phyloP scores from a whole-genome alignment of 1,140 invertebrate species.

The Ostrea denselamellosa region DNA sequence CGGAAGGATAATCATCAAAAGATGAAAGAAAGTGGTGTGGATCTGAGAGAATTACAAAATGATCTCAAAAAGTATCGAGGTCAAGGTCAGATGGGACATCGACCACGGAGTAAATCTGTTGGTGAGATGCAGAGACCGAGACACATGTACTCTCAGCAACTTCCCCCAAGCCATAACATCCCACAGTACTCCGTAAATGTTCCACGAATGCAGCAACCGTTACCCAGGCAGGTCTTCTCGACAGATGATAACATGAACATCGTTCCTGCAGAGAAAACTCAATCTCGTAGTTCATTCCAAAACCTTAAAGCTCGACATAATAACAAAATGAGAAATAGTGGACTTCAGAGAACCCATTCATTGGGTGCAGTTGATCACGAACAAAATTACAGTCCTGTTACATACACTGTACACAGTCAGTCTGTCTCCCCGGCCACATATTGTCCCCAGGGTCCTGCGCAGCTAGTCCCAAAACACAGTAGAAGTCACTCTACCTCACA shows the following conservation, averaged over 20 bases:
- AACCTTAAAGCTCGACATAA: background rate
- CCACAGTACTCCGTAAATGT: background rate
- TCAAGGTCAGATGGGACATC: background rate
- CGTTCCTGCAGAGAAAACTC: background rate
- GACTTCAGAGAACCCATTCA: conserved; percentile 30
- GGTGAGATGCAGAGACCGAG: conserved; percentile 30
- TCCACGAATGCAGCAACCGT: background rate
- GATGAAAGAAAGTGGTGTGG: conserved; percentile 26
- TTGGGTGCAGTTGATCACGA: background rate
- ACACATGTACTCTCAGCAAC: background rate
- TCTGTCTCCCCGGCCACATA: background rate
- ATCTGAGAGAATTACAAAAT: conserved; percentile 44
- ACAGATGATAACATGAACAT: background rate
- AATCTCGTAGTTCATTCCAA: conserved; percentile 20
- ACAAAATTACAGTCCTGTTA: background rate
- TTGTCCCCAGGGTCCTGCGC: background rate
- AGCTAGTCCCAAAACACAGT: background rate
- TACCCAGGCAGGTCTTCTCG: background rate
- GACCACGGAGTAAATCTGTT: conserved; percentile 24
- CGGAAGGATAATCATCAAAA: background rate
- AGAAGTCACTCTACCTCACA: conserved; percentile 20
- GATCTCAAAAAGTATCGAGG: conserved; percentile 40
- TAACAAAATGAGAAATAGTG: background rate
- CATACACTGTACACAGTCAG: background rate
- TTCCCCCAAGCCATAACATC: background rate